Evolutionary conservation across 1,140 invertebrate species (phyloP).

Genomic region (Tenebrio molitor): DNA sequence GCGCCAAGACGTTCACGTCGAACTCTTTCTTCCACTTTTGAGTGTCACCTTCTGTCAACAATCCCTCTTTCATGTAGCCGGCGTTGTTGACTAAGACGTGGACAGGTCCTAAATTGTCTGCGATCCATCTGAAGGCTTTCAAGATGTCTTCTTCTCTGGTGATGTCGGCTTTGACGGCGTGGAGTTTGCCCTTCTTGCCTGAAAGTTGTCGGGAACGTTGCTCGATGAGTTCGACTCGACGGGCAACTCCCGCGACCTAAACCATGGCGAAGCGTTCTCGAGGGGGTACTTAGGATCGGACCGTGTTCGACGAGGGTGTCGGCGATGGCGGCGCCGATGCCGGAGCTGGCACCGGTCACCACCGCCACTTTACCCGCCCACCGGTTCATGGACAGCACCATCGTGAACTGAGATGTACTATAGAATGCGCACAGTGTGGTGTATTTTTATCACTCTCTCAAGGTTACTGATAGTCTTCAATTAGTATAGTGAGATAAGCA

Average conservation of each 20-base stretch:
- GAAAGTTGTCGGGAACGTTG: background rate
- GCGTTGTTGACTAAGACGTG: constrained; percentile 80
- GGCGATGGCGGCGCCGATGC: constrained; percentile 49
- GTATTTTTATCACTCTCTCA: too few species aligned
- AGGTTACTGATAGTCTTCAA: too few species aligned
- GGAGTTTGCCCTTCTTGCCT: constrained; percentile 26
- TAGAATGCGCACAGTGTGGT: too few species aligned
- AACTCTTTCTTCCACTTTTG: constrained; percentile 14
- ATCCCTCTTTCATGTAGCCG: constrained; percentile 61
- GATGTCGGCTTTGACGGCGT: constrained; percentile 71
- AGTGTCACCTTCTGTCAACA: constrained; percentile 28
- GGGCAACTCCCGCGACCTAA: background rate
- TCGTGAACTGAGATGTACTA: too few species aligned
- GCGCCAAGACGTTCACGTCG: constrained; percentile 61
- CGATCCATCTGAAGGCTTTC: constrained; percentile 71
- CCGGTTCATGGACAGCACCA: constrained; percentile 1
- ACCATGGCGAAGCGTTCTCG: background rate
- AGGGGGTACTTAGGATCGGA: background rate
- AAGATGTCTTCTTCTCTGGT: constrained; percentile 74
- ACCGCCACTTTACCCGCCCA: constrained; percentile 9
- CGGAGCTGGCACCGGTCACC: too few species aligned
- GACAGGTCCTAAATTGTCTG: constrained; percentile 71
- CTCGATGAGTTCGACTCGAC: background rate
- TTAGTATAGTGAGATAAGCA: too few species aligned
- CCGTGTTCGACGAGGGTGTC: constrained; percentile 2